Evolutionary conservation across 2,113 vertebrate genomes (phyloP).

Genomic region (Gallinago jamesoni): DNA sequence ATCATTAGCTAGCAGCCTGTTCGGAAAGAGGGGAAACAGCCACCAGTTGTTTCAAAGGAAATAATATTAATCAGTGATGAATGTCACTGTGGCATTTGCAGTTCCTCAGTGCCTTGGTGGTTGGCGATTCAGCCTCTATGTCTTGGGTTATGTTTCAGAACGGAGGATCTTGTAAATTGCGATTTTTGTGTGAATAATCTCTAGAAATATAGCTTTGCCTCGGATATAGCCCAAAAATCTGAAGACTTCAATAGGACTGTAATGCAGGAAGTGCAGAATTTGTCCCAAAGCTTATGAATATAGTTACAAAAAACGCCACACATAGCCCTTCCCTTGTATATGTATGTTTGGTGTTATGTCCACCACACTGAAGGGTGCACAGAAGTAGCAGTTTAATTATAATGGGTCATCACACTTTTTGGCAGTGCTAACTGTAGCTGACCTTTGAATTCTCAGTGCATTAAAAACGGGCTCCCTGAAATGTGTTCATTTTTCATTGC

Average conservation of each 20-base stretch:
- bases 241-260: neutral
- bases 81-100: neutral
- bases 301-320: neutral
- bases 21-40: neutral
- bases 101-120: neutral
- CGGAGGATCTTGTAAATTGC: neutral
- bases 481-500: neutral
- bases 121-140: neutral
- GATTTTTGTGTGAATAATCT: neutral
- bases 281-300: neutral
- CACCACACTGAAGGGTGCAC: neutral
- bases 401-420: neutral
- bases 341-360: neutral
- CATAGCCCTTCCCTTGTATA: neutral
- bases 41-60: neutral
- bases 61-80: neutral
- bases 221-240: neutral
- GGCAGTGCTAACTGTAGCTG: neutral
- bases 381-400: neutral
- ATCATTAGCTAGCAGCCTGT: neutral
- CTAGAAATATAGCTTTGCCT: neutral
- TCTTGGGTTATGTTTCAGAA: neutral
- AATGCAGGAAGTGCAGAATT: neutral
- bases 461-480: neutral
- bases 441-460: neutral